These are phyloP conservation scores for Ellobius talpinus DNA, from an alignment of 2,113 vertebrate species.

Conservation along the genomic window DNA sequence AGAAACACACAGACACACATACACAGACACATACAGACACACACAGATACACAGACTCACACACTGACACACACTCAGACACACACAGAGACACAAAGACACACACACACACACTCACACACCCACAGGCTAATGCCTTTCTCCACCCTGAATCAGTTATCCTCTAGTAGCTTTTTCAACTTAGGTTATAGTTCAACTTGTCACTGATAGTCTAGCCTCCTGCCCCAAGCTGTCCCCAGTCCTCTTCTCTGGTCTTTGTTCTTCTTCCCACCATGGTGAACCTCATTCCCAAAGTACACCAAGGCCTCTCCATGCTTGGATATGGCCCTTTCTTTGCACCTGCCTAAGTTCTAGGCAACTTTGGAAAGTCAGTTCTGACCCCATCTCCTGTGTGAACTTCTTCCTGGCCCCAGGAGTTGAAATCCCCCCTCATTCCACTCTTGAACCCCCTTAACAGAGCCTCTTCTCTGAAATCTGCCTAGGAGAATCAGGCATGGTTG, in stretches of 20 bases:
- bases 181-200: not conserved
- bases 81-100: not conserved
- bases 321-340: not conserved
- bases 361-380: not conserved
- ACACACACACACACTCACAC: not conserved
- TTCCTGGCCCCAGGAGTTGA: not conserved
- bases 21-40: too few species aligned
- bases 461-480: not conserved
- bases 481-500: not conserved
- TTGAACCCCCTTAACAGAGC: not conserved
- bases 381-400: not conserved
- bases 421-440: not conserved
- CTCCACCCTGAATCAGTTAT: not conserved
- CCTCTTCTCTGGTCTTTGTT: not conserved
- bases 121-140: not conserved
- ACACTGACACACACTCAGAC: too few species aligned
- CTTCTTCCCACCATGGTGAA: not conserved
- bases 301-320: not conserved
- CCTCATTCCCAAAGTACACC: not conserved
- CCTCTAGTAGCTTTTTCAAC: not conserved
- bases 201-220: not conserved
- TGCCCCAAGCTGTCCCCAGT: fast-evolving
- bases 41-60: too few species aligned
- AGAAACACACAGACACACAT: too few species aligned
- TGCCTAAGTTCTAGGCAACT: not conserved